Evolutionary conservation across 2,113 vertebrate genomes (phyloP), one percentile per base, ranked within the genome.

Genomic region (Crotophaga sulcirostris): DNA sequence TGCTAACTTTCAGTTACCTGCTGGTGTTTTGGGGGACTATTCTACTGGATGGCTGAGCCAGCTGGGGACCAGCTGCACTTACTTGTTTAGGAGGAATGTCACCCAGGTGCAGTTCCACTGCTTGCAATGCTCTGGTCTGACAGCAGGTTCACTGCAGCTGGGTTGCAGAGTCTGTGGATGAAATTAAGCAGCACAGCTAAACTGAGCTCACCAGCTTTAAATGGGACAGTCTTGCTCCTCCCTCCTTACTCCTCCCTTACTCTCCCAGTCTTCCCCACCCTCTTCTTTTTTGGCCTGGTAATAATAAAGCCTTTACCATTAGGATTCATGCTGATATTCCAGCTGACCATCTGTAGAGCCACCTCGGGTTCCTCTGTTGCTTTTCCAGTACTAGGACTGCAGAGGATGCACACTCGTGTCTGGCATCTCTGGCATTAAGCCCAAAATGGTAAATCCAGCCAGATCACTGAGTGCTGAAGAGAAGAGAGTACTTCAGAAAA

Each of bases 391-490:
- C 38, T 25, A 45, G 47, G 56, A 25, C 28, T 45, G 44, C 72
- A 76, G 67, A 76, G 44, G 4, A 2, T 38, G 16, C 29, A 20
- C 25, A 4, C 34, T 72, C 38, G 21, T 0, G 0, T 31, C 25
- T 72, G 67, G 42, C 56, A 29, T 19, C 0, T 3, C n/a, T 40
- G 47, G 23, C 3, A 1, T 63, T 44, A 70, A 88, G 62, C 49
- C 44, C 29, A 14, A 58, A 5, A 33, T 40, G 49, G 47, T 80
- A 76, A 89, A 85, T 62, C 45, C 83, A 82, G 21, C 2, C 66
- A 77, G 38, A 55, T n/a, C 0, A 0, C 16, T 49, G 38, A 72
- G 29, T 2, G 0, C 42, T 28, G 49, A 74, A 68, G 33, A 74
- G 49, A 74, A 68, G 33, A 74, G 26, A 0, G 0, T 68, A 31